These are phyloP conservation scores for Lipophrys pholis DNA, from an alignment of 2,113 vertebrate genomes.

Conservation along the genomic window DNA sequence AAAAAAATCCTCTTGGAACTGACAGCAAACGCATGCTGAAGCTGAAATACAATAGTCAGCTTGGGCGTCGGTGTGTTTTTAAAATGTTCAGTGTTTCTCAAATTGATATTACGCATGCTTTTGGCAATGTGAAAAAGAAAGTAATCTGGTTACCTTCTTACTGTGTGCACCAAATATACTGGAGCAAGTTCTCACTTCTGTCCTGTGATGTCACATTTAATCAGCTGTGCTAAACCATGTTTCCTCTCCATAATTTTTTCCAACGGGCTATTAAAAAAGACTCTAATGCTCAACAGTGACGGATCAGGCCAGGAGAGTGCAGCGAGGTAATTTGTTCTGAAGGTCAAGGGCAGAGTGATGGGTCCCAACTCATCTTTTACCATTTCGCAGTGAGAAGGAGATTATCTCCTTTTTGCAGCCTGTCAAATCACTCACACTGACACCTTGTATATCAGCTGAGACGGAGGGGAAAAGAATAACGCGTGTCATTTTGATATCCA, in stretches of 20 bases:
- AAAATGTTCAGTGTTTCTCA: slow-evolving; percentile 5
- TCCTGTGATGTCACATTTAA: slow-evolving; percentile 28
- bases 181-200: slow-evolving; percentile 28
- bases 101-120: slow-evolving; percentile 31
- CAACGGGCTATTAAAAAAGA: slow-evolving; percentile 40
- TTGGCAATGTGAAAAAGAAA: slow-evolving; percentile 10
- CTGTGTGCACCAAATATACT: slow-evolving; percentile 20
- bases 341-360: slow-evolving; percentile 41
- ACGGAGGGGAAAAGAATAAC: neutral
- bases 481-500: neutral
- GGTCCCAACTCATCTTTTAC: slow-evolving; percentile 34
- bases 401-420: slow-evolving; percentile 33
- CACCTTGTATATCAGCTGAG: slow-evolving; percentile 16
- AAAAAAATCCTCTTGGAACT: slow-evolving; percentile 18
- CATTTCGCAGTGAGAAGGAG: slow-evolving; percentile 39
- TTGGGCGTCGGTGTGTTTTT: slow-evolving; percentile 23
- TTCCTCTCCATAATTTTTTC: slow-evolving; percentile 34
- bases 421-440: slow-evolving; percentile 54
- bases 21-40: slow-evolving; percentile 27
- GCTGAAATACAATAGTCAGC: slow-evolving; percentile 38
- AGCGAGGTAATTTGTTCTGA: slow-evolving; percentile 49
- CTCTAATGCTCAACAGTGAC: slow-evolving; percentile 7
- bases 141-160: slow-evolving; percentile 28
- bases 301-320: slow-evolving; percentile 8
- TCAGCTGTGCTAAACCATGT: slow-evolving; percentile 32